These are phyloP conservation scores for Urocitellus parryii DNA, from an alignment of 2,113 vertebrate species.

Conservation along the genomic window DNA sequence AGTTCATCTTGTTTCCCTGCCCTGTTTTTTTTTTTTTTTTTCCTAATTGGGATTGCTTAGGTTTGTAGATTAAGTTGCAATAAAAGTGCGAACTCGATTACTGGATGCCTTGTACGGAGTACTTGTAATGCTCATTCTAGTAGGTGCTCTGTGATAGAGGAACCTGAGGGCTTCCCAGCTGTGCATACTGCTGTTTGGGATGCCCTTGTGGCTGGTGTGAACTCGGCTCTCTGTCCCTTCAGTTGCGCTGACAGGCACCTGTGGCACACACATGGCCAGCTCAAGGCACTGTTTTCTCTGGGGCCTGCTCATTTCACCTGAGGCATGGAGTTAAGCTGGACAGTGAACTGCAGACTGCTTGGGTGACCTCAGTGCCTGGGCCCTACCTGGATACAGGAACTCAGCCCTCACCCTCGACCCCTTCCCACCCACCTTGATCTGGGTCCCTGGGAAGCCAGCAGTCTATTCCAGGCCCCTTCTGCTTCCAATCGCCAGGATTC, in stretches of 20 bases:
- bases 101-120: neutral
- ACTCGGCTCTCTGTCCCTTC: too few species aligned
- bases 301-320: neutral
- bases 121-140: neutral
- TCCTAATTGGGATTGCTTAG: neutral
- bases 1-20: too few species aligned
- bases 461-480: neutral
- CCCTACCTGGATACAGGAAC: neutral
- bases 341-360: neutral
- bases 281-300: neutral
- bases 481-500: neutral
- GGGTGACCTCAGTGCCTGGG: neutral
- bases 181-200: fast-evolving
- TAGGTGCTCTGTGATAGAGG: neutral
- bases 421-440: neutral
- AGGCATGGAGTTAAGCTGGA: neutral
- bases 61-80: neutral
- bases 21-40: neutral
- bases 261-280: neutral
- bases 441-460: fast-evolving
- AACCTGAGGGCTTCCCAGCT: neutral
- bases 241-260: too few species aligned
- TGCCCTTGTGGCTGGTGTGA: neutral
- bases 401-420: neutral
- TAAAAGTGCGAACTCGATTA: neutral